A percentile compares a stretch with the other conserved stretches of the same genome.
These are phyloP conservation scores for Pteronotus mesoamericanus DNA, from an alignment of 2,797 vertebrate genomes.

Conservation along the genomic window DNA sequence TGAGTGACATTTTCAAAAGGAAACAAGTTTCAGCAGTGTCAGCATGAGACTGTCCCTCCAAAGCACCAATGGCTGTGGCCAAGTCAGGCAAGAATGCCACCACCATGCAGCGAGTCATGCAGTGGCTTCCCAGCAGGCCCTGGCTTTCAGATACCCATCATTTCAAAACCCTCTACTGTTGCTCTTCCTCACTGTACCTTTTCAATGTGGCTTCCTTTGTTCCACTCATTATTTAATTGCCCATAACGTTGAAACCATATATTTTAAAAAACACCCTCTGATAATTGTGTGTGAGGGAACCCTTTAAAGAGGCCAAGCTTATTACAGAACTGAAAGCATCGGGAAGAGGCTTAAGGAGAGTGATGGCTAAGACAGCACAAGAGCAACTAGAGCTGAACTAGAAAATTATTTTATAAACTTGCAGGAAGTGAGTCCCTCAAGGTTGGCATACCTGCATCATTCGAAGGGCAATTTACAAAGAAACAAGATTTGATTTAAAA, in stretches of 20 bases:
- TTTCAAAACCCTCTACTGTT: neutral
- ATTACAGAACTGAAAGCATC: neutral
- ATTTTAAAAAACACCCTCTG: neutral
- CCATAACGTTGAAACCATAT: neutral
- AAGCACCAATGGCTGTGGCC: neutral
- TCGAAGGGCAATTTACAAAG: neutral
- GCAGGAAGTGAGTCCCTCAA: neutral
- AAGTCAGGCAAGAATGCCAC: neutral
- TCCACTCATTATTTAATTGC: neutral
- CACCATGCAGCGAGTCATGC: rapidly evolving
- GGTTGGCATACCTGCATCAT: rapidly evolving
- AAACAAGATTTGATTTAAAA: neutral
- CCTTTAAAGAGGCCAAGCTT: neutral
- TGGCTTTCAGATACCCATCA: neutral
- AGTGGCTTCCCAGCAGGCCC: neutral
- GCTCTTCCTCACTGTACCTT: neutral
- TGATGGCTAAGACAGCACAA: neutral
- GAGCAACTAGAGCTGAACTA: neutral
- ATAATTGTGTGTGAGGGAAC: neutral
- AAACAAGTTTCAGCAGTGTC: conserved; percentile 13
- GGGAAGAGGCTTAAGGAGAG: neutral
- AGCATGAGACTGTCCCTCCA: neutral
- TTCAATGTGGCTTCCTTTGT: neutral
- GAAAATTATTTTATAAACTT: neutral
- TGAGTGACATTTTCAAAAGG: neutral